phyloP scores from a whole-genome alignment of 2,113 vertebrate species.

The Ictalurus furcatus region DNA sequence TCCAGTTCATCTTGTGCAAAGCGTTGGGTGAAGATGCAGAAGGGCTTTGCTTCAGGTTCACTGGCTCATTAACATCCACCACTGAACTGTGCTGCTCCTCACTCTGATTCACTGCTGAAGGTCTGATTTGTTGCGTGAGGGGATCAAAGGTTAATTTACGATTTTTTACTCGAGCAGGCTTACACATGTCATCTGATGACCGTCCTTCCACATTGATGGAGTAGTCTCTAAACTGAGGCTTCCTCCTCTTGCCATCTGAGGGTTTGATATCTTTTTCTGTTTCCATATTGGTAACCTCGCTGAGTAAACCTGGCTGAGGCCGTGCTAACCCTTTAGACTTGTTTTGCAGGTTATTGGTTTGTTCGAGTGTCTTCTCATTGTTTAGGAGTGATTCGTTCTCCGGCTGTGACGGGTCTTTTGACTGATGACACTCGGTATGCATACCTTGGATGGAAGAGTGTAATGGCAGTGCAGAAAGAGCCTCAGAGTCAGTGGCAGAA shows the following conservation, averaged over 20 bases:
- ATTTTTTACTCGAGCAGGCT: conserved; percentile 90
- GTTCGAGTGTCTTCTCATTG: conserved; percentile 56
- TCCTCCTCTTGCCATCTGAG: conserved; percentile 82
- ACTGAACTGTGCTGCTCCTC: conserved; percentile 52
- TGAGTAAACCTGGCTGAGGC: conserved; percentile 52
- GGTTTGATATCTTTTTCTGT: conserved; percentile 73
- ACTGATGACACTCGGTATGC: conserved; percentile 60
- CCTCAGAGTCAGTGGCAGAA: conserved; percentile 61
- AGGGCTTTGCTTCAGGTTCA: conserved; percentile 74
- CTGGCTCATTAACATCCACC: conserved; percentile 64
- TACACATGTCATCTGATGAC: conserved; percentile 74
- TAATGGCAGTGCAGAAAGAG: conserved; percentile 65
- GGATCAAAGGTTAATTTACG: conserved; percentile 89
- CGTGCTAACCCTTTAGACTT: conserved; percentile 61
- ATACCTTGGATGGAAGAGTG: conserved; percentile 69
- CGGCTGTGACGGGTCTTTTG: conserved; percentile 51
- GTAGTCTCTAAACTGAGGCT: conserved; percentile 80
- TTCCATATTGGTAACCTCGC: conserved; percentile 71
- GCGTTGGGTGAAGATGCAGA: conserved; percentile 79
- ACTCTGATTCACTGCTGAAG: conserved; percentile 73
- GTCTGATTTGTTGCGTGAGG: conserved; percentile 87
- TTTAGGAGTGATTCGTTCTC: conserved; percentile 71
- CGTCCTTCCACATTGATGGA: conserved; percentile 76
- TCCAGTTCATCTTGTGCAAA: conserved; percentile 92
- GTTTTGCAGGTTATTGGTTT: conserved; percentile 55